phyloP scores from a whole-genome alignment of 2,113 vertebrate species.

The Seriola dumerili region DNA sequence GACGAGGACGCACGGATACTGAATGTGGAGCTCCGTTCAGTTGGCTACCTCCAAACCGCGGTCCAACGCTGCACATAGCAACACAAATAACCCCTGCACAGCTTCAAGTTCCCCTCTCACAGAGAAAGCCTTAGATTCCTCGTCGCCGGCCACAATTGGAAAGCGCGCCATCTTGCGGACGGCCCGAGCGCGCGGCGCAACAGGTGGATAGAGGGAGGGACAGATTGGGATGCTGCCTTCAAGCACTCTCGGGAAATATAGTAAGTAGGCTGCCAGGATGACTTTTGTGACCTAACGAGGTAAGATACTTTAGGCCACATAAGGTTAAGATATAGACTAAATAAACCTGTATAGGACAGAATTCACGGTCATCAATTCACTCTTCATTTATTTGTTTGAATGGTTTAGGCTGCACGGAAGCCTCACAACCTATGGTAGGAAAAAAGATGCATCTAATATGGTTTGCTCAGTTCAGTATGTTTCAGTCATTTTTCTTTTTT shows the following conservation, averaged over 20 bases:
- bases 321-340: background rate
- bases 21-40: slow-evolving; percentile 14
- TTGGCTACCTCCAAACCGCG: slow-evolving; percentile 1
- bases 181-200: slow-evolving; percentile 35
- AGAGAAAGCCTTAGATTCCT: background rate
- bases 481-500: no score
- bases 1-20: slow-evolving; percentile 20
- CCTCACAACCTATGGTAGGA: background rate
- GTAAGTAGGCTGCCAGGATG: no score
- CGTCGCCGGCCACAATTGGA: background rate
- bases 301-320: background rate
- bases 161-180: slow-evolving; percentile 74
- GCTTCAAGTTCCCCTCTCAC: slow-evolving; percentile 62
- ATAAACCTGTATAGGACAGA: background rate
- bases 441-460: no score
- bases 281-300: background rate
- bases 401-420: background rate
- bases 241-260: background rate
- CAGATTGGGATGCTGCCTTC: slow-evolving; percentile 17
- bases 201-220: slow-evolving; percentile 66
- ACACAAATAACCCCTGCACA: slow-evolving; percentile 31
- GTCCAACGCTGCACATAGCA: slow-evolving; percentile 39
- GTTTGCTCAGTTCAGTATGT: no score
- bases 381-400: background rate
- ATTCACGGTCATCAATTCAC: background rate